Percentiles rank a stretch among this genome's conserved stretches.
Conservation (phyloP, 1,140 invertebrate genomes). For the Euura saliciscinereae region DNA sequence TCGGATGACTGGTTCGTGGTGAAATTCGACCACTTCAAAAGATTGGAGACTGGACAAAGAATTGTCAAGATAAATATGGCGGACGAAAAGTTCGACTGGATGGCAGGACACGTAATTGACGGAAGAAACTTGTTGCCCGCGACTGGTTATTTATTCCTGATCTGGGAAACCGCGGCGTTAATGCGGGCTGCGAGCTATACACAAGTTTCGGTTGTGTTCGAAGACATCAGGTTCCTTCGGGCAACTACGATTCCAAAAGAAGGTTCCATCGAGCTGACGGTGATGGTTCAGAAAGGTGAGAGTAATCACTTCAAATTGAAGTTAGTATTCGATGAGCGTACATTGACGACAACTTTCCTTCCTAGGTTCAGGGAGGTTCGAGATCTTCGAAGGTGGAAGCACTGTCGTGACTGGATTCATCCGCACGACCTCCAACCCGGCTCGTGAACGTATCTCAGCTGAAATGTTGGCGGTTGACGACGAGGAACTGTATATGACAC, state of each 20-base stretch:
- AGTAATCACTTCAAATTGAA: too few relatives aligned
- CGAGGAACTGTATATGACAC: slow-evolving; percentile 14
- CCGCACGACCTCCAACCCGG: not conserved
- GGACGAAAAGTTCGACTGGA: slow-evolving; percentile 73
- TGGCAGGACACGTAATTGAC: slow-evolving; percentile 83
- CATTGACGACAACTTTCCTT: too few relatives aligned
- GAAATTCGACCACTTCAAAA: slow-evolving; percentile 35
- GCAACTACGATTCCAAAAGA: slow-evolving; percentile 78
- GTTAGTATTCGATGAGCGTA: too few relatives aligned
- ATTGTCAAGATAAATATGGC: slow-evolving; percentile 65
- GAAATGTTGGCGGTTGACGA: not conserved
- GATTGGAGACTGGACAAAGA: slow-evolving; percentile 65
- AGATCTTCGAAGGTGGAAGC: slow-evolving; percentile 13
- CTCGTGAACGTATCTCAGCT: too few relatives aligned
- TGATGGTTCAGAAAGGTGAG: slow-evolving; percentile 68
- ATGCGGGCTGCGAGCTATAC: slow-evolving; percentile 69
- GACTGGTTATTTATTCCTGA: slow-evolving; percentile 81
- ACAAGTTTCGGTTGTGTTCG: slow-evolving; percentile 78
- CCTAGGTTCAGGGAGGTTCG: slow-evolving; percentile 22
- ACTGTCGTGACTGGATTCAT: too few relatives aligned
- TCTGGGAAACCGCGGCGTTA: slow-evolving; percentile 83
- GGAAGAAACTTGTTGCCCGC: slow-evolving; percentile 83
- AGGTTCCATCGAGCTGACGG: slow-evolving; percentile 70
- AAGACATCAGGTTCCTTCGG: slow-evolving; percentile 78
- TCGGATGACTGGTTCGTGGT: slow-evolving; percentile 50